phyloP scores from a whole-genome alignment of 2,888 invertebrate genomes.

The Amblyjoppa proteus region DNA sequence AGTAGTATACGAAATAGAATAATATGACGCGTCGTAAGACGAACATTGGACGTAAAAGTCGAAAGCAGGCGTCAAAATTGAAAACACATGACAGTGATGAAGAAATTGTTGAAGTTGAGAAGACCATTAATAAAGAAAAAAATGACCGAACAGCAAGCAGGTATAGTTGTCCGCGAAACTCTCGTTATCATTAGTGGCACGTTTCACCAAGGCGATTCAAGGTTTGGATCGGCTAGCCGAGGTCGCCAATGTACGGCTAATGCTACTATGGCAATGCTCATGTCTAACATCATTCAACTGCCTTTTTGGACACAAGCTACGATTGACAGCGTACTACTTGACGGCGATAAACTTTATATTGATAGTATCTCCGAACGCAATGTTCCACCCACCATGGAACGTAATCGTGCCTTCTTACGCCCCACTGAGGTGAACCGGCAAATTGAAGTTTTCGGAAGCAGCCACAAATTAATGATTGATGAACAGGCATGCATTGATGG shows the following conservation, averaged over 20 bases:
- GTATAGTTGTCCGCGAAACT: too few relatives aligned
- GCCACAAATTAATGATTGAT: not conserved
- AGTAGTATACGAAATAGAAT: too few relatives aligned
- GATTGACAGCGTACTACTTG: not conserved
- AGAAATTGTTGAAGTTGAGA: too few relatives aligned
- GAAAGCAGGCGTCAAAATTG: too few relatives aligned
- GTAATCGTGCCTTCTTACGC: not conserved
- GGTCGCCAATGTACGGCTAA: conserved; percentile 37
- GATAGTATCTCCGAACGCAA: not conserved
- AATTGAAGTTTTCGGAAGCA: not conserved
- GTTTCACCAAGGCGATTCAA: too few relatives aligned
- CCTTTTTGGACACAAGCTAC: conserved; percentile 3
- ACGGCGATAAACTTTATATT: not conserved
- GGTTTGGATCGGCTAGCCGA: conserved; percentile 1
- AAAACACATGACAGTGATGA: too few relatives aligned
- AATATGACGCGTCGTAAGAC: too few relatives aligned
- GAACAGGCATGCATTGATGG: conserved; percentile 4
- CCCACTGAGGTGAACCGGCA: not conserved
- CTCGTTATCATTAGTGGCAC: too few relatives aligned
- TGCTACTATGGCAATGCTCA: conserved; percentile 17
- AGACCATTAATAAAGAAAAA: too few relatives aligned
- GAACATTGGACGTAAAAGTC: too few relatives aligned
- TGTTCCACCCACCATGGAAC: too few relatives aligned
- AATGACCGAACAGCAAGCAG: too few relatives aligned
- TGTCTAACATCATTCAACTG: conserved; percentile 1